Base-by-base conservation (phyloP, 2,113 vertebrate genomes). In the Oxygymnocypris stewartii region DNA sequence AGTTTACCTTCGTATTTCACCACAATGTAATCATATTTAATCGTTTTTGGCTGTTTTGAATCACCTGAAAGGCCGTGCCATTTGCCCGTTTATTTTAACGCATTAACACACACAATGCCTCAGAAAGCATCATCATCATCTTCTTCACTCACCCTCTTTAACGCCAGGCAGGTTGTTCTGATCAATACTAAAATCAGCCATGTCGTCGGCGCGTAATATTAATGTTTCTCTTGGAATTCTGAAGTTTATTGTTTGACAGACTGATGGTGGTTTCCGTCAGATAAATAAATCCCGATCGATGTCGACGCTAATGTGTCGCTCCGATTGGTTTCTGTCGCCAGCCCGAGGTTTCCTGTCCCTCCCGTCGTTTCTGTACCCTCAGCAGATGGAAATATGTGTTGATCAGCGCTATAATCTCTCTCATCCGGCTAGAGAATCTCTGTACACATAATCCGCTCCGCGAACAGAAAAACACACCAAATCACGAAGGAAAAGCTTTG, bases 101-200 rank as follows among this genome's bases (percentile, higher is more conserved):
- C 82, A 42, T 65, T 54, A 42, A 74, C 47, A 84, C 67, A 18
- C 25, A 71, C n/a, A 25, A 65, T 28, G 37, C 35, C 20, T 44
- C 31, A 18, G 14, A 54, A 54, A n/a, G 49, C 40, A 84, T 18
- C 82, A 65, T n/a, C 67, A 25, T 61, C 79, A 3, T 35, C 28
- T 40, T 75, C 37, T 79, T 89, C 89, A 88, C 83, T 94, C 93
- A 96, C 95, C 94, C 89, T 95, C 94, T 94, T 95, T 96, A 51
- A 96, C 95, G 93, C 94, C 94, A 81, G 95, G 95, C 89, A 96
- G 93, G 79, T 92, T 94, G 10, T 95, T 92, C 91, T 95, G 88
- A 91, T 96, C 95, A 90, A 96, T 94, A 87, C 91, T 94, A 87
- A 94, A 92, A 89, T 95, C 94, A 92, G 94, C 94, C 95, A 96